phyloP scores from a whole-genome alignment of 2,797 vertebrate genomes.

The Mormyrops attenuatus region DNA sequence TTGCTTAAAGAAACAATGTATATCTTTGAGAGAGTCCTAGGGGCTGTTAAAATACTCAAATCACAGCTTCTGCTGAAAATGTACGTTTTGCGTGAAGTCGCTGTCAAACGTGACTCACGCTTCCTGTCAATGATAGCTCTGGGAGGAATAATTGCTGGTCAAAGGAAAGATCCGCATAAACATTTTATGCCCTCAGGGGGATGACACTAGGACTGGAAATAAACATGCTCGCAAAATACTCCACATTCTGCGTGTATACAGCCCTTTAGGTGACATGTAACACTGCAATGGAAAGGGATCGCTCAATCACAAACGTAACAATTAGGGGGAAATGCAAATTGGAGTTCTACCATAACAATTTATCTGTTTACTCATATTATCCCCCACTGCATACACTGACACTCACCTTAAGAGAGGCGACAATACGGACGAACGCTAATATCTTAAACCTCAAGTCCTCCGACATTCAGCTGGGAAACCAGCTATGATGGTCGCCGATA shows the following conservation, averaged over 20 bases:
- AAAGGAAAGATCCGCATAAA: background rate
- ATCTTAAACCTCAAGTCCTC: background rate
- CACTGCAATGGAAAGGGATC: background rate
- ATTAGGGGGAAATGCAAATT: background rate
- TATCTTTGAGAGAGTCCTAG: background rate
- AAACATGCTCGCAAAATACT: background rate
- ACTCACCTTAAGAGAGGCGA: background rate
- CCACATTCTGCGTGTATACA: background rate
- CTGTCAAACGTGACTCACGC: slow-evolving; percentile 7
- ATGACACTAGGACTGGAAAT: background rate
- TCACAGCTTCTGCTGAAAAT: slow-evolving; percentile 3
- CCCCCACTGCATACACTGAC: background rate
- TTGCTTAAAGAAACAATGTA: background rate
- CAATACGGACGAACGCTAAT: background rate
- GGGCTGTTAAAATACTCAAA: background rate
- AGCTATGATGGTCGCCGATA: background rate
- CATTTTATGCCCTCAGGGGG: background rate
- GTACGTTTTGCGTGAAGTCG: background rate
- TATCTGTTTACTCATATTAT: background rate
- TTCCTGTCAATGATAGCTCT: background rate
- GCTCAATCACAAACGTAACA: background rate
- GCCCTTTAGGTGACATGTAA: background rate
- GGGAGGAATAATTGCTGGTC: background rate
- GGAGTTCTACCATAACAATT: background rate
- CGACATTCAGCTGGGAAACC: background rate